Evolutionary conservation across 2,888 invertebrate species (phyloP).

Genomic region (Dynastes maya): DNA sequence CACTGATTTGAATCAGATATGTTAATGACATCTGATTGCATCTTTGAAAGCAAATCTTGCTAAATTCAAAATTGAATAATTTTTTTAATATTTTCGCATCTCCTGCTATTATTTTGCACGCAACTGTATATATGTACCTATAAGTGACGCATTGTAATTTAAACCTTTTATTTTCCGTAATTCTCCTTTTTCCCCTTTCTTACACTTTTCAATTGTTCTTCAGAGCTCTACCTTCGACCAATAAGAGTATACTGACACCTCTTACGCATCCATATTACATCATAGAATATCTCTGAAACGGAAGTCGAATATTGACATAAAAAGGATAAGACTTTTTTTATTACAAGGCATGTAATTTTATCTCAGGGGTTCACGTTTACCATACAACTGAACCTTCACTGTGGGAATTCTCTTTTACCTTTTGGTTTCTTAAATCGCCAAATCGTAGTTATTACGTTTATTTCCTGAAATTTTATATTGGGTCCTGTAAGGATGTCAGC

Average conservation of each 20-base stretch:
- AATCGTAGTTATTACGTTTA: conserved; percentile 27
- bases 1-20: too few relatives aligned
- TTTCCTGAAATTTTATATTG: neutral
- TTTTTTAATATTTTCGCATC: too few relatives aligned
- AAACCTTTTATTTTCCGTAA: neutral
- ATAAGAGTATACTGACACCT: conserved; percentile 10
- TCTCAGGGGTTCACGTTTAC: conserved; percentile 31
- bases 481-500: too few relatives aligned
- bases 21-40: too few relatives aligned
- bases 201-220: conserved; percentile 9
- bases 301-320: conserved; percentile 42
- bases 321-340: conserved; percentile 34
- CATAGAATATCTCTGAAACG: conserved; percentile 34
- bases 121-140: neutral
- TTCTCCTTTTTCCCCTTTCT: neutral
- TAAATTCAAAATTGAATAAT: too few relatives aligned
- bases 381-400: conserved; percentile 10
- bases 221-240: neutral
- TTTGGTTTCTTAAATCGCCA: conserved; percentile 11
- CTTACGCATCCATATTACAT: conserved; percentile 12
- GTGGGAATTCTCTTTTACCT: conserved; percentile 26
- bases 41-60: too few relatives aligned
- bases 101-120: too few relatives aligned
- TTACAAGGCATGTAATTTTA: conserved; percentile 29
- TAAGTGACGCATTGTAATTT: neutral